These are phyloP conservation scores for Ennomos quercinarius DNA, from an alignment of 2,888 invertebrate genomes.

Conservation along the genomic window DNA sequence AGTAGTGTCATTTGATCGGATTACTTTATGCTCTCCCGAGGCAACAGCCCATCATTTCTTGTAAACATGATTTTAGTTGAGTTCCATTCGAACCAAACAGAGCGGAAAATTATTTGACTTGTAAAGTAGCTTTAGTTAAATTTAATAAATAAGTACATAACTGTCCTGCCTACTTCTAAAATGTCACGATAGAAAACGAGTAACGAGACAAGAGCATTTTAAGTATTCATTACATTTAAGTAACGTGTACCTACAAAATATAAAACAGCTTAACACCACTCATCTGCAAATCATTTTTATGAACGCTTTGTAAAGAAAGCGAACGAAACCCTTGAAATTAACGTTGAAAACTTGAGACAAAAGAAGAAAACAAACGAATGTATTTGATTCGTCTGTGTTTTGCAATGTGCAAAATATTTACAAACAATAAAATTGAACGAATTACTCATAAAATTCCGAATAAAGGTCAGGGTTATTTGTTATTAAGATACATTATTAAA, in stretches of 20 bases:
- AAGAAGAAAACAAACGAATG: constrained; percentile 1
- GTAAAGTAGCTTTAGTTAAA: constrained; percentile 15
- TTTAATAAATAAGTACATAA: too few species aligned
- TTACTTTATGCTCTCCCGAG: constrained; percentile 72
- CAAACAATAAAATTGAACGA: constrained; percentile 6
- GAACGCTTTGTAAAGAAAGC: too few species aligned
- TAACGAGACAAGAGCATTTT: too few species aligned
- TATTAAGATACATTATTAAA: constrained; percentile 9
- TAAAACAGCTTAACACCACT: too few species aligned
- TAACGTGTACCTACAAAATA: too few species aligned
- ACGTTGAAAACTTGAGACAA: too few species aligned
- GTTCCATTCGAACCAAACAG: constrained; percentile 63
- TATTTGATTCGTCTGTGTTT: constrained; percentile 12
- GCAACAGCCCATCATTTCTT: constrained; percentile 68
- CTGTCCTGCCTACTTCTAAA: too few species aligned
- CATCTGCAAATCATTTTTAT: neutral
- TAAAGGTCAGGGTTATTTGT: constrained; percentile 22
- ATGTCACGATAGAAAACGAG: too few species aligned
- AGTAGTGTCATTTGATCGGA: constrained; percentile 79
- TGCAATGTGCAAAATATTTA: constrained; percentile 3
- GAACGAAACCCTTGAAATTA: too few species aligned
- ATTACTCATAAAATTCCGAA: constrained; percentile 22
- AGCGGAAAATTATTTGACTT: constrained; percentile 55
- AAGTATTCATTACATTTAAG: too few species aligned
- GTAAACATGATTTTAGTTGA: constrained; percentile 64